These are phyloP conservation scores for Furcula furcula DNA, from an alignment of 2,888 invertebrate genomes.

Conservation along the genomic window DNA sequence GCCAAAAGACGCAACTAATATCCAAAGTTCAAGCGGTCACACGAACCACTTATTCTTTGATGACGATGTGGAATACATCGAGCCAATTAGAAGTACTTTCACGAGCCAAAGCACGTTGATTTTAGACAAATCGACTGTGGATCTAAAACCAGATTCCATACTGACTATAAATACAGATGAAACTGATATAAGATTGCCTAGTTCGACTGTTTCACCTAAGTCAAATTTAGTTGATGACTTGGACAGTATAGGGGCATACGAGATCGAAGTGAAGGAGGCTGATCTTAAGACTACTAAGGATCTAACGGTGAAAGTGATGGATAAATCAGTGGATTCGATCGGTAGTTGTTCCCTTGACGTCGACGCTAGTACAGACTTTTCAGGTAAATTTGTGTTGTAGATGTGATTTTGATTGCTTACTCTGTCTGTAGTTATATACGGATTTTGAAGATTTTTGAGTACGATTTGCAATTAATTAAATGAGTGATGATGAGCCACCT, in stretches of 20 bases:
- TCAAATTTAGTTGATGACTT: constrained; percentile 59
- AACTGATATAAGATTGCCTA: constrained; percentile 70
- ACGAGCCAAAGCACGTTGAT: constrained; percentile 76
- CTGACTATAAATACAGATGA: constrained; percentile 72
- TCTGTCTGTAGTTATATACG: background rate
- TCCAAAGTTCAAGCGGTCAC: constrained; percentile 69
- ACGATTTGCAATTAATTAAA: no score
- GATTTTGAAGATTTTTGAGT: no score
- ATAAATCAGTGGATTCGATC: constrained; percentile 91
- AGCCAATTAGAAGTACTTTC: constrained; percentile 74
- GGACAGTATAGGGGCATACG: constrained; percentile 72
- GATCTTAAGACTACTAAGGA: constrained; percentile 66
- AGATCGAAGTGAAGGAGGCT: constrained; percentile 71
- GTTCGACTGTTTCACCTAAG: constrained; percentile 71
- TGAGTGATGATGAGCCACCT: no score
- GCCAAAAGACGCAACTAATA: constrained; percentile 69
- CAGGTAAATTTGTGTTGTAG: constrained; percentile 81
- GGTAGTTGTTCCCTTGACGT: constrained; percentile 94
- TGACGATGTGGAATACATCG: constrained; percentile 76
- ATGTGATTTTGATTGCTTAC: constrained; percentile 18
- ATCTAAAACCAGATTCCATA: constrained; percentile 57
- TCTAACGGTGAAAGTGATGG: constrained; percentile 83
- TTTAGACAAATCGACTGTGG: constrained; percentile 56
- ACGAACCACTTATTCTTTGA: constrained; percentile 64
- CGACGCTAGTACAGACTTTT: constrained; percentile 88